A percentile compares a stretch with the other conserved stretches of the same genome.
Evolutionary conservation across 2,113 vertebrate genomes (phyloP).

Genomic region (Gavia stellata): DNA sequence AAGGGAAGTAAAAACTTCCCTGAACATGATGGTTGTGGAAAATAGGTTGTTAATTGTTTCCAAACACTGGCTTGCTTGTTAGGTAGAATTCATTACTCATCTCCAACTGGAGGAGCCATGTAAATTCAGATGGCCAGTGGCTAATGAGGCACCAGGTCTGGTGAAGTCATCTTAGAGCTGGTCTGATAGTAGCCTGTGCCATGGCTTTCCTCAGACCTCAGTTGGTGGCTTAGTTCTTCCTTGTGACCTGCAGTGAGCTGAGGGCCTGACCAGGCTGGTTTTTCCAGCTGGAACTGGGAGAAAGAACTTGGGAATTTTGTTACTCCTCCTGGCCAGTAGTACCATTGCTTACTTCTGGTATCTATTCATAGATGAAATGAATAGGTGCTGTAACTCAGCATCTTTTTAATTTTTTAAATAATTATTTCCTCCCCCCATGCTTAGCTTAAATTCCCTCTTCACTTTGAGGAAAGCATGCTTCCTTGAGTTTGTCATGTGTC

Average conservation of each 20-base stretch:
- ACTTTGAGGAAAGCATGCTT: fast-evolving
- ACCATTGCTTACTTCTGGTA: neutral
- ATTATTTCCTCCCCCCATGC: neutral
- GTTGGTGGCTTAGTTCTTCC: neutral
- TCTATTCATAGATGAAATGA: neutral
- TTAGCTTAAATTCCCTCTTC: neutral
- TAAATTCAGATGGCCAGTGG: neutral
- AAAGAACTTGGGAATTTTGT: neutral
- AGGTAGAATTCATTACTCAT: neutral
- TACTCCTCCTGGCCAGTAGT: neutral
- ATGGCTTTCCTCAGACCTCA: neutral
- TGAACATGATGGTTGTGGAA: neutral
- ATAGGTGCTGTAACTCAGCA: neutral
- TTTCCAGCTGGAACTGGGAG: neutral
- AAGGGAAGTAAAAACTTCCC: neutral
- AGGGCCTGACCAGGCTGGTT: neutral
- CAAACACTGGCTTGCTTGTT: neutral
- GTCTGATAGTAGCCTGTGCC: neutral
- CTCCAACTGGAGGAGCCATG: neutral
- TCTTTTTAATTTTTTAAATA: neutral
- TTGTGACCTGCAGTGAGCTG: neutral
- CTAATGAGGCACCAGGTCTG: neutral
- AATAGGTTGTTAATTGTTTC: neutral
- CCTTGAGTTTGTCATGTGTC: neutral
- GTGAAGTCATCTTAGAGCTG: neutral